Percentiles rank a stretch among this genome's conserved stretches.
These are phyloP conservation scores for Drosophila punjabiensis DNA, from an alignment of 1,140 invertebrate species.

Conservation along the genomic window DNA sequence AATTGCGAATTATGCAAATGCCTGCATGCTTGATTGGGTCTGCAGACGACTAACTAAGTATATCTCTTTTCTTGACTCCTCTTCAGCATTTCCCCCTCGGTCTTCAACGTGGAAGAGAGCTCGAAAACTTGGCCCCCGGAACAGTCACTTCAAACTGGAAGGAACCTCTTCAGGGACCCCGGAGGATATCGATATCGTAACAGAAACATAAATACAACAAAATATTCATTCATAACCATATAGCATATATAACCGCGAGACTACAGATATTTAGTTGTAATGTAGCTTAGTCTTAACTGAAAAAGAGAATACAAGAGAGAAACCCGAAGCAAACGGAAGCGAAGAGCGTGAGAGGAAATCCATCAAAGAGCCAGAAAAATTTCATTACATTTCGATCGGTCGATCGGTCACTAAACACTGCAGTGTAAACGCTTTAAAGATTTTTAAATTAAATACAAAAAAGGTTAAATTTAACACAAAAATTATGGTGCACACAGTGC, in stretches of 20 bases:
- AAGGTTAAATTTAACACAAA: slow-evolving; percentile 58
- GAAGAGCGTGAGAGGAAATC: slow-evolving; percentile 44
- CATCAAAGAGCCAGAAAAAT: slow-evolving; percentile 21
- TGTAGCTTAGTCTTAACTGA: slow-evolving; percentile 73
- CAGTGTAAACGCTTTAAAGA: slow-evolving; percentile 79
- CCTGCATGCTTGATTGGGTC: slow-evolving; percentile 29
- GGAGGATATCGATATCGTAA: slow-evolving; percentile 20
- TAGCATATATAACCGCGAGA: slow-evolving; percentile 79
- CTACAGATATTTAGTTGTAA: slow-evolving; percentile 84
- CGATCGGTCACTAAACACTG: slow-evolving; percentile 46
- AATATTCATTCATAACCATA: slow-evolving; percentile 80
- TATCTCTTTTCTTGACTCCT: slow-evolving; percentile 10
- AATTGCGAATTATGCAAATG: slow-evolving; percentile 52
- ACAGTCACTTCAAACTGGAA: slow-evolving; percentile 22
- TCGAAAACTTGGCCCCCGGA: slow-evolving; percentile 34
- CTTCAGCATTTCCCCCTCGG: slow-evolving; percentile 28
- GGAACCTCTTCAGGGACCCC: slow-evolving; percentile 2
- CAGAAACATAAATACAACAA: slow-evolving; percentile 47
- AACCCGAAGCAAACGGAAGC: slow-evolving; percentile 28
- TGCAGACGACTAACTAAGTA: slow-evolving; percentile 39
- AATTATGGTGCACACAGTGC: slow-evolving; percentile 69
- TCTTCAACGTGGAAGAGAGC: slow-evolving; percentile 27
- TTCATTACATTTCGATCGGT: slow-evolving; percentile 42
- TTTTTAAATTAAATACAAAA: slow-evolving; percentile 71
- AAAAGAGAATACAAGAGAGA: slow-evolving; percentile 33